Evolutionary conservation across 1,140 invertebrate genomes (phyloP).

Genomic region (Xylocopa sonorina): DNA sequence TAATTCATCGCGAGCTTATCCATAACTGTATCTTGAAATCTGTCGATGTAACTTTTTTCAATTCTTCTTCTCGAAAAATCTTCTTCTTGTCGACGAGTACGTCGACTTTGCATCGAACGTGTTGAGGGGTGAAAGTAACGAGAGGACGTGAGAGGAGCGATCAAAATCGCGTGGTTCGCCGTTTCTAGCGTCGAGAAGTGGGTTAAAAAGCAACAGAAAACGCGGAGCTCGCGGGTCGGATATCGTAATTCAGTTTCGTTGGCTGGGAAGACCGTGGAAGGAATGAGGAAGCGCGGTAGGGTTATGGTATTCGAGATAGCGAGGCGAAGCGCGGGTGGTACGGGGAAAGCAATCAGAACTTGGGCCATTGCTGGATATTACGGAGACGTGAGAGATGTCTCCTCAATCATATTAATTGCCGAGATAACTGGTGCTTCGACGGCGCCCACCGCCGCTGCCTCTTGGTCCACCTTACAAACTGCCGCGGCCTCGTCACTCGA

Average conservation of each 20-base stretch:
- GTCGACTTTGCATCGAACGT: too few relatives aligned
- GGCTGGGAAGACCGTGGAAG: conserved; percentile 65
- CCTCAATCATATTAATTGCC: conserved; percentile 82
- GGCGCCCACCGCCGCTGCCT: conserved; percentile 60
- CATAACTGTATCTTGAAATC: too few relatives aligned
- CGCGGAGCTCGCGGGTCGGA: conserved; percentile 44
- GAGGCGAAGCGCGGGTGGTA: conserved; percentile 71
- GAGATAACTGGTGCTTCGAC: conserved; percentile 80
- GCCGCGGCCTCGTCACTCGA: too few relatives aligned
- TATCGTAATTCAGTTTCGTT: conserved; percentile 73
- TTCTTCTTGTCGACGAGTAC: too few relatives aligned
- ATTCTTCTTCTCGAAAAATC: too few relatives aligned
- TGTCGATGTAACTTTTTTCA: too few relatives aligned
- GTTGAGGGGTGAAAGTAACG: too few relatives aligned
- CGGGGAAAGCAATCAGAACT: conserved; percentile 82
- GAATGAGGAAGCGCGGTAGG: conserved; percentile 72
- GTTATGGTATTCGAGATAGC: conserved; percentile 80
- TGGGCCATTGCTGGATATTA: conserved; percentile 82
- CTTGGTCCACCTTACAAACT: conserved; percentile 44
- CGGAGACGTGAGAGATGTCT: conserved; percentile 81
- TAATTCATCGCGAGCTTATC: too few relatives aligned
- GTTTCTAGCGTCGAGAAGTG: conserved; percentile 33
- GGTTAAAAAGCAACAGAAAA: conserved; percentile 66
- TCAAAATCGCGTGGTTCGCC: too few relatives aligned
- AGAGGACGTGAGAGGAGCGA: too few relatives aligned